phyloP scores from a whole-genome alignment of 2,113 vertebrate species.

The Solenodon paradoxus region DNA sequence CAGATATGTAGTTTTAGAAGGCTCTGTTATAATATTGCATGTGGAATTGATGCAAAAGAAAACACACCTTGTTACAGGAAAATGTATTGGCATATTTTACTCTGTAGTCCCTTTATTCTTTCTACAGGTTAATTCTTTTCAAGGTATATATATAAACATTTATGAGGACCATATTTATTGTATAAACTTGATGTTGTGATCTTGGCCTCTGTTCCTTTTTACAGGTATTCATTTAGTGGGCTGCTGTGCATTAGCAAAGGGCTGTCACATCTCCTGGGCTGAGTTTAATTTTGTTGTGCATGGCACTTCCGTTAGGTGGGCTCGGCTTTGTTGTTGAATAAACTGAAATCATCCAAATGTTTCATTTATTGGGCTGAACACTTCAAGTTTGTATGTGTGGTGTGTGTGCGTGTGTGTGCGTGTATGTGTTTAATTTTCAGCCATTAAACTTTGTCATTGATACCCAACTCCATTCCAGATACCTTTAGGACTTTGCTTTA shows the following conservation, averaged over 20 bases:
- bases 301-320: slow-evolving; percentile 20
- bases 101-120: slow-evolving; percentile 74
- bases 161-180: slow-evolving; percentile 59
- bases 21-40: slow-evolving; percentile 67
- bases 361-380: slow-evolving; percentile 72
- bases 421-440: slow-evolving; percentile 63
- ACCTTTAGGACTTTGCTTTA: background rate
- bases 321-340: slow-evolving; percentile 65
- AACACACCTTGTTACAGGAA: slow-evolving; percentile 67
- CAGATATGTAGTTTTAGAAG: slow-evolving; percentile 73
- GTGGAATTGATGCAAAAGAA: slow-evolving; percentile 72
- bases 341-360: slow-evolving; percentile 61
- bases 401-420: slow-evolving; percentile 17
- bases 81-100: slow-evolving; percentile 75
- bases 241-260: slow-evolving; percentile 65
- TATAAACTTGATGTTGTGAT: slow-evolving; percentile 69
- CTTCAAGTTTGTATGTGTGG: slow-evolving; percentile 64
- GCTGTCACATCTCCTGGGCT: slow-evolving; percentile 59
- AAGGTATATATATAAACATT: slow-evolving; percentile 73
- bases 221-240: slow-evolving; percentile 68
- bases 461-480: slow-evolving; percentile 25
- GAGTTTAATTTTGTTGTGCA: slow-evolving; percentile 74
- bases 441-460: slow-evolving; percentile 58
- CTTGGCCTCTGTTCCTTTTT: slow-evolving; percentile 75
- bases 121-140: slow-evolving; percentile 76